Percentiles rank a stretch among this genome's conserved stretches.
phyloP scores from a whole-genome alignment of 2,888 invertebrate genomes.

The Macroteleia sp. region DNA sequence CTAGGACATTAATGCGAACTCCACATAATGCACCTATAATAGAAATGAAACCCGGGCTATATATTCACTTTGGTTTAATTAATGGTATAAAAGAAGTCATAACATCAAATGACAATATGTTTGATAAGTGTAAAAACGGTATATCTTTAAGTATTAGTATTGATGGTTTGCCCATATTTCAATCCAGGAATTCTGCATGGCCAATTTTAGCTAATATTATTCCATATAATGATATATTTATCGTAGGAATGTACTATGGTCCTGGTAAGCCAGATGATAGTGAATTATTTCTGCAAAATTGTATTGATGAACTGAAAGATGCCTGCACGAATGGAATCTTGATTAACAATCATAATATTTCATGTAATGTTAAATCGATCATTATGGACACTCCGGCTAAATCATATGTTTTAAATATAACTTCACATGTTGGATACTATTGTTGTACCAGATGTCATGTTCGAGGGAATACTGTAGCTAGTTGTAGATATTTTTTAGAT shows the following conservation, averaged over 20 bases:
- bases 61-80: no score
- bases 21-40: no score
- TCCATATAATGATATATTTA: constrained; percentile 54
- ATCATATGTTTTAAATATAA: constrained; percentile 57
- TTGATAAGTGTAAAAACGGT: no score
- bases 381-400: constrained; percentile 67
- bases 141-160: no score
- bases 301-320: constrained; percentile 51
- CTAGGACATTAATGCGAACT: no score
- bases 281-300: constrained; percentile 40
- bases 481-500: constrained; percentile 57
- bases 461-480: constrained; percentile 43
- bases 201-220: constrained; percentile 63
- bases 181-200: constrained; percentile 63
- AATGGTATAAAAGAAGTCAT: no score
- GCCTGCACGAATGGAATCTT: constrained; percentile 6
- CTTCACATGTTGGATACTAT: constrained; percentile 62
- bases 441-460: constrained; percentile 66
- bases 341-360: constrained; percentile 9
- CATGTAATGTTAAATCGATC: constrained; percentile 34
- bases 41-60: no score
- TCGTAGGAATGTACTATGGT: constrained; percentile 64
- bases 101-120: no score
- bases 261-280: constrained; percentile 61
- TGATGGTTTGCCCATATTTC: constrained; percentile 60